A percentile compares a stretch with the other conserved stretches of the same genome.
Conservation (phyloP, 2,888 invertebrate genomes). For the Linnaemya vulpina region DNA sequence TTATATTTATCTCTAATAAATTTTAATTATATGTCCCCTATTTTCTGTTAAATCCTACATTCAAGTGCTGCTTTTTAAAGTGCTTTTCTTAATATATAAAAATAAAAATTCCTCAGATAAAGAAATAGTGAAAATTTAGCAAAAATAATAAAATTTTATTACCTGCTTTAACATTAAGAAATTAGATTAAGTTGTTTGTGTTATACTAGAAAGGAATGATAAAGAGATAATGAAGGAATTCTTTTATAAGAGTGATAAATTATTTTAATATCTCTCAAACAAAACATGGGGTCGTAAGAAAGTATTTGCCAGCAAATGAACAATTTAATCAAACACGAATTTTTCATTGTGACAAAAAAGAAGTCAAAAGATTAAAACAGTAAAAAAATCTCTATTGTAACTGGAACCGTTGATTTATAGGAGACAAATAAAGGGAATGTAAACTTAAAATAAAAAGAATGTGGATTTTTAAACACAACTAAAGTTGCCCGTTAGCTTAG, state of each 20-base stretch:
- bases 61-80: not conserved
- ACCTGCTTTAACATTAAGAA: not conserved
- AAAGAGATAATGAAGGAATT: not conserved
- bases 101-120: conserved; percentile 28
- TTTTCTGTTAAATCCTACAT: not conserved
- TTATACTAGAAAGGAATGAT: not conserved
- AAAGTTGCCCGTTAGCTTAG: too few relatives aligned
- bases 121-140: not conserved
- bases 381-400: too few relatives aligned
- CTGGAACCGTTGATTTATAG: too few relatives aligned
- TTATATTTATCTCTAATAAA: not conserved
- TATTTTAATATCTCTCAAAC: not conserved
- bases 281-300: not conserved
- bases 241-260: conserved; percentile 9
- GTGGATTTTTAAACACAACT: too few relatives aligned
- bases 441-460: too few relatives aligned
- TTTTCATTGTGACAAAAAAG: not conserved
- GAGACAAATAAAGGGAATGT: too few relatives aligned
- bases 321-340: not conserved
- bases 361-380: too few relatives aligned
- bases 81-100: not conserved
- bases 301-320: not conserved
- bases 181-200: conserved; percentile 24
- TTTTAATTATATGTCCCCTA: not conserved
- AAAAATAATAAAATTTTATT: not conserved